phyloP scores from a whole-genome alignment of 1,140 invertebrate species.

The Neuroterus valhalla region DNA sequence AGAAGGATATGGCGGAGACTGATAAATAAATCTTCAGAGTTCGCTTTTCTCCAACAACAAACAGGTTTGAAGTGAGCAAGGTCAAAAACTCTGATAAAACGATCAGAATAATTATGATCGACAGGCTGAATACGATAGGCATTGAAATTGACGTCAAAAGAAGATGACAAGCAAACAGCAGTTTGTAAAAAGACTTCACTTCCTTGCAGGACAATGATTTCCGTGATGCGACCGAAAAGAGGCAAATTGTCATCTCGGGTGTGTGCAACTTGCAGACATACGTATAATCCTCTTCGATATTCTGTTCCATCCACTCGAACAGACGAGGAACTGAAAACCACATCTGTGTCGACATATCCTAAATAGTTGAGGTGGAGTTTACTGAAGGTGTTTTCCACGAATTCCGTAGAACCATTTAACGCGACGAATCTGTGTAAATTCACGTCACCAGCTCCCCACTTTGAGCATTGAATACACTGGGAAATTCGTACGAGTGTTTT shows the following conservation, averaged over 20 bases:
- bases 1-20: not conserved
- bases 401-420: not conserved
- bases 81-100: constrained; percentile 9
- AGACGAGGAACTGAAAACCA: constrained; percentile 7
- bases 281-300: constrained; percentile 28
- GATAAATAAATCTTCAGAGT: not conserved
- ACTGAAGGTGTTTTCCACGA: constrained; percentile 12
- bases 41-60: not conserved
- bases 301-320: constrained; percentile 20
- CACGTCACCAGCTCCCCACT: constrained; percentile 26
- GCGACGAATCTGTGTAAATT: not conserved
- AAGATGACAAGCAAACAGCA: constrained; percentile 28
- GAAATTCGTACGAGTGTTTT: constrained; percentile 35
- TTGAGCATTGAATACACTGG: constrained; percentile 31
- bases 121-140: constrained; percentile 32
- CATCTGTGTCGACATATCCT: constrained; percentile 20
- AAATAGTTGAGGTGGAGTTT: constrained; percentile 11
- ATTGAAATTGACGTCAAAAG: constrained; percentile 36
- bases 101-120: constrained; percentile 4
- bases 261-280: constrained; percentile 29
- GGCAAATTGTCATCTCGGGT: constrained; percentile 37
- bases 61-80: not conserved
- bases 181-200: constrained; percentile 30
- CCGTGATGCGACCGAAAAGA: constrained; percentile 36
- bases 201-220: constrained; percentile 32